Conservation (phyloP, 1,140 invertebrate species). For the Triops cancriformis region DNA sequence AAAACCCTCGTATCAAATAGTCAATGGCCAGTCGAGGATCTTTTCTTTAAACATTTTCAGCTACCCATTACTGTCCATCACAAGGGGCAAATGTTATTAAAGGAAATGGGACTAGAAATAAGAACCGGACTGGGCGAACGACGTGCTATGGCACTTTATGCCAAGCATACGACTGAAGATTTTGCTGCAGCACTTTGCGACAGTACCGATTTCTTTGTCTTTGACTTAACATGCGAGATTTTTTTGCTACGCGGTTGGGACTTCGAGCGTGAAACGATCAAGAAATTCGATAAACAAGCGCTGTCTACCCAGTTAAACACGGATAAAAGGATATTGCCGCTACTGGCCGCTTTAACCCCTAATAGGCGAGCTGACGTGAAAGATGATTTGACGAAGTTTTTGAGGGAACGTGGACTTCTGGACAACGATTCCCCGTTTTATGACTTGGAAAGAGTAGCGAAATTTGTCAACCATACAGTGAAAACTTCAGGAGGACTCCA, state of each 20-base stretch:
- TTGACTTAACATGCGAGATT: background rate
- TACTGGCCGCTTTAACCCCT: background rate
- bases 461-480: background rate
- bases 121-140: background rate
- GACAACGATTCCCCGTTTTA: background rate
- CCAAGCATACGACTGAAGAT: background rate
- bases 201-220: background rate
- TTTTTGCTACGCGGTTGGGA: background rate
- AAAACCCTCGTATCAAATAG: background rate
- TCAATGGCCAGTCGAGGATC: background rate
- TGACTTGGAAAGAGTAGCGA: background rate
- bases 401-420: background rate
- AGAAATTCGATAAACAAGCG: background rate
- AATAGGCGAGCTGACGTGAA: background rate
- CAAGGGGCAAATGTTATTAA: background rate
- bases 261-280: background rate
- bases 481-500: background rate
- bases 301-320: background rate
- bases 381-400: background rate
- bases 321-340: background rate
- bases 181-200: background rate
- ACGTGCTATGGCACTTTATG: background rate
- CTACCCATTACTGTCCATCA: no score
- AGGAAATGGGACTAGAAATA: background rate
- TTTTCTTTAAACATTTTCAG: no score